These are phyloP conservation scores for Ceyx melanurus DNA, from an alignment of 2,113 vertebrate species.

Conservation along the genomic window DNA sequence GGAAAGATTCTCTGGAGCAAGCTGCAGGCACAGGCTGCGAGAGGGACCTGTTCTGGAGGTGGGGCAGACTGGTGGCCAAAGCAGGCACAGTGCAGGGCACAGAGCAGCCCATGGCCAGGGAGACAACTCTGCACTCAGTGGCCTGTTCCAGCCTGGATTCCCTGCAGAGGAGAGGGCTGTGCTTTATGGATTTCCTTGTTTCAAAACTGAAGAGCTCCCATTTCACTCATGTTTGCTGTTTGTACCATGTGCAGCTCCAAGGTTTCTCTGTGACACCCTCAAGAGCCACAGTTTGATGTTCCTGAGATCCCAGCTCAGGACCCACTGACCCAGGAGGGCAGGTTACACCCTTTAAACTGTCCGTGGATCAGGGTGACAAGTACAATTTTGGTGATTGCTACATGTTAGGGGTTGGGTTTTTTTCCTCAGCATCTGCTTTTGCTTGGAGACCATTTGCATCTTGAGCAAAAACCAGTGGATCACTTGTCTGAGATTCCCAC, in stretches of 20 bases:
- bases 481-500: not conserved
- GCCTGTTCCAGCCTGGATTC: not conserved
- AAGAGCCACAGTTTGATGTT: not conserved
- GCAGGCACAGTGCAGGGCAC: not conserved
- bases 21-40: not conserved
- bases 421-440: not conserved
- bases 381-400: not conserved
- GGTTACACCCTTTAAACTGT: not conserved
- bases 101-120: not conserved
- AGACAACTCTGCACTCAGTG: not conserved
- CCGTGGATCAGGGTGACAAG: not conserved
- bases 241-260: not conserved
- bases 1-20: constrained; percentile 18
- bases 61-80: not conserved
- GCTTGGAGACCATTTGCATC: not conserved
- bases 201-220: not conserved
- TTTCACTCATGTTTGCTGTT: fast-evolving
- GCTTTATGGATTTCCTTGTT: not conserved
- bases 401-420: not conserved
- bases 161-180: not conserved
- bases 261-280: not conserved
- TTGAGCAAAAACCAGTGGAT: not conserved
- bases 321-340: not conserved
- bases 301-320: not conserved
- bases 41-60: not conserved